Evolutionary conservation across 2,888 invertebrate species (phyloP).

Genomic region (Pristionchus mayeri): DNA sequence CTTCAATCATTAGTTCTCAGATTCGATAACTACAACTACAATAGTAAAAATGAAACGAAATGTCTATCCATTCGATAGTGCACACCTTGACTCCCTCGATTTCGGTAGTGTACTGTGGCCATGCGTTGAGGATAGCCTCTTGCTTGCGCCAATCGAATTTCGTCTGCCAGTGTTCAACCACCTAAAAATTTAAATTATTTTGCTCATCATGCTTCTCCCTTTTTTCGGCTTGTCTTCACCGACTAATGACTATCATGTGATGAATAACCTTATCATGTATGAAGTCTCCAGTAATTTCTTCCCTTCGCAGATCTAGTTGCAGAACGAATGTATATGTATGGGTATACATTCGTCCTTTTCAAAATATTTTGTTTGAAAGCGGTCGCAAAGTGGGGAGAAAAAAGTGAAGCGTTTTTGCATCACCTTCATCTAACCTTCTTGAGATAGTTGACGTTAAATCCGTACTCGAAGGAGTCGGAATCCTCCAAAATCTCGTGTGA

Average conservation of each 20-base stretch:
- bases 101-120: slow-evolving; percentile 85
- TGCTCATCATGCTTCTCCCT: not conserved
- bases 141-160: slow-evolving; percentile 85
- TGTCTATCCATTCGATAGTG: too few relatives aligned
- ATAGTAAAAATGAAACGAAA: too few relatives aligned
- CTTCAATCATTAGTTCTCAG: too few relatives aligned
- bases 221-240: not conserved
- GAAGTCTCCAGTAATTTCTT: too few relatives aligned
- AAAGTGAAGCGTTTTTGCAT: too few relatives aligned
- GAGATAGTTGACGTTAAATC: slow-evolving; percentile 83
- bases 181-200: slow-evolving; percentile 78
- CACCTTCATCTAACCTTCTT: slow-evolving; percentile 30
- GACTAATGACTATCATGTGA: too few relatives aligned
- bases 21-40: too few relatives aligned
- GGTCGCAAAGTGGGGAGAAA: too few relatives aligned
- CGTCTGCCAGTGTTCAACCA: slow-evolving; percentile 86
- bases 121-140: slow-evolving; percentile 84
- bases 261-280: not conserved
- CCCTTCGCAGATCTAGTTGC: not conserved
- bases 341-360: too few relatives aligned
- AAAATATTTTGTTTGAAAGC: too few relatives aligned
- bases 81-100: slow-evolving; percentile 82
- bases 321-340: not conserved
- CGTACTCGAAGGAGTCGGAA: slow-evolving; percentile 84
- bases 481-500: slow-evolving; percentile 71